Evolutionary conservation across 2,113 vertebrate species (phyloP), one percentile per base, ranked within the genome.

Genomic region (Lamprotornis superbus): DNA sequence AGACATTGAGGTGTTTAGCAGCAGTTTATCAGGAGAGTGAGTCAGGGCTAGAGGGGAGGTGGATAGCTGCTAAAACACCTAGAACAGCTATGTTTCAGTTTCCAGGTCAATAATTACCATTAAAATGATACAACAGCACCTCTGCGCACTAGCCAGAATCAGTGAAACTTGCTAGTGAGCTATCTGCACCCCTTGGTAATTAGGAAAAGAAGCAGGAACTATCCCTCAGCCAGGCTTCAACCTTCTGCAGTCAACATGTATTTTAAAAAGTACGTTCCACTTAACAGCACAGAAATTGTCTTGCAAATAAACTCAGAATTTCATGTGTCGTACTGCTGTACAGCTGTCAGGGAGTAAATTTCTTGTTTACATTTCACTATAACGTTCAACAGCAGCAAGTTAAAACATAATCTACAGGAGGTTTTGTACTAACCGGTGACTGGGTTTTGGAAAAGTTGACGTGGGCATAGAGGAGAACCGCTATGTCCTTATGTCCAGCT

Each of bases 401-500:
- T 86, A 83, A 56, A 83, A 73, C 2, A 25, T 27, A 49, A 90
- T 35, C 57, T 55, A 6, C 22, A 69, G 47, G 35, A 92, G 18
- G 20, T 1, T 47, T 25, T 22, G 12, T 71, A 98, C 99, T 96
- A 92, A 99, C 99, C 83, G 99, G 99, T 57, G 99, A 99, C 87
- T 98, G 99, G 31, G 99, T 98, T 98, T 99, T 99, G 85, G 99
- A 99, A 84, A 99, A 99, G 98, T 99, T 99, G 80, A 99, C 98
- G 0, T 99, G 99, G 23, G 99, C 99, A 3, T 99, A 99, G 28
- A 99, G 98, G 92, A 99, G 97, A 96, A 99, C 98, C 0, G 99
- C 99, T 46, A 99, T 99, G 97, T 99, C 99, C 92, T 99, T 99
- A 97, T 99, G 99, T 96, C 99, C 99, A 0, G 99, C 99, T 94